These are phyloP conservation scores for Hylia prasina DNA, from an alignment of 2,113 vertebrate genomes.

Conservation along the genomic window DNA sequence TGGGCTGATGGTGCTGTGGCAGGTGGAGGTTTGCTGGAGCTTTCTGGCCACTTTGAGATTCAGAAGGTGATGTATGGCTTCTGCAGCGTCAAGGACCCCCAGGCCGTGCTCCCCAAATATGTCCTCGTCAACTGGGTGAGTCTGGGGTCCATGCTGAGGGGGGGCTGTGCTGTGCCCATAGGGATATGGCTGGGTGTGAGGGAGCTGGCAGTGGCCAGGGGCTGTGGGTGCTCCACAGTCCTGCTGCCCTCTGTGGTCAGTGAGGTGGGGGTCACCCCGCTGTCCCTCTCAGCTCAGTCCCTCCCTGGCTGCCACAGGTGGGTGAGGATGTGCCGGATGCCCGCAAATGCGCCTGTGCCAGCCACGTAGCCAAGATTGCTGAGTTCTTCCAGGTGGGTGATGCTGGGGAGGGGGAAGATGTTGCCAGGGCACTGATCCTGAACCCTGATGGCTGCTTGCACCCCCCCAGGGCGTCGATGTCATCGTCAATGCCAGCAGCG, in stretches of 20 bases:
- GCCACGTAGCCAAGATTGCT: constrained; percentile 92
- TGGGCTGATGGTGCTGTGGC: not conserved
- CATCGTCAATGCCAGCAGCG: constrained; percentile 91
- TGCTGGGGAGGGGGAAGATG: rapidly evolving
- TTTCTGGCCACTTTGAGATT: constrained; percentile 88
- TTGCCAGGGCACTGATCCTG: rapidly evolving
- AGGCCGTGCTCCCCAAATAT: constrained; percentile 89
- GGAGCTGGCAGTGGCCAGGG: not conserved
- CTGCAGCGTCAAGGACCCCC: constrained; percentile 93
- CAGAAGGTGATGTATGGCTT: constrained; percentile 97
- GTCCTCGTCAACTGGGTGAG: constrained; percentile 99
- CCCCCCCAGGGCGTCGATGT: constrained; percentile 85
- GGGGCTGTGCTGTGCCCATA: rapidly evolving
- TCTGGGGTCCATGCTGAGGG: not conserved
- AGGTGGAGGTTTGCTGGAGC: constrained; percentile 91
- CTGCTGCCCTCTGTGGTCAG: rapidly evolving
- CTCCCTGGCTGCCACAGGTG: constrained; percentile 72
- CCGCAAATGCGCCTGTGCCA: constrained; percentile 94
- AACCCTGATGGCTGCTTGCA: not conserved
- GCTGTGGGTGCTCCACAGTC: not conserved
- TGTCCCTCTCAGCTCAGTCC: not conserved
- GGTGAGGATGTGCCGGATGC: constrained; percentile 93
- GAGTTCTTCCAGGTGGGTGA: constrained; percentile 94
- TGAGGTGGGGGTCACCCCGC: not conserved
- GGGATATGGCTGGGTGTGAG: not conserved